Conservation (phyloP, 2,888 invertebrate species). For the Parnassius apollo region DNA sequence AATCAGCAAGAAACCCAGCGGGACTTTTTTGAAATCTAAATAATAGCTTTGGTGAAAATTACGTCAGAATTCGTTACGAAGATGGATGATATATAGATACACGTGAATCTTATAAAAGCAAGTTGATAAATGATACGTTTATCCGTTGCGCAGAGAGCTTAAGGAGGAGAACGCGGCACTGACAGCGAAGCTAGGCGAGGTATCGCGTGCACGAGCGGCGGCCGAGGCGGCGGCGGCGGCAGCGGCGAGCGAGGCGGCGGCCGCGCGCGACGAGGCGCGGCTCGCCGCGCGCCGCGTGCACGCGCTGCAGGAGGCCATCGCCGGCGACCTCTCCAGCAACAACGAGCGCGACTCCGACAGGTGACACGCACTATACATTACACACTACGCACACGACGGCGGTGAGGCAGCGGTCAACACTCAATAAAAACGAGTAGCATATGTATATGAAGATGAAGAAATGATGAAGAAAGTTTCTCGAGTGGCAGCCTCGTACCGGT, state of each 20-base stretch:
- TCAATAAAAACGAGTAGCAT: too few relatives aligned
- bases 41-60: too few relatives aligned
- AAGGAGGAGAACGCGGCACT: constrained; percentile 89
- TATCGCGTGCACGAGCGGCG: constrained; percentile 86
- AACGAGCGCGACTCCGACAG: constrained; percentile 82
- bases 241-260: constrained; percentile 85
- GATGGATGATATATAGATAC: neutral
- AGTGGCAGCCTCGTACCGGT: too few relatives aligned
- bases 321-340: constrained; percentile 89
- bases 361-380: constrained; percentile 44
- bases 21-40: too few relatives aligned
- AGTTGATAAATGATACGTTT: neutral
- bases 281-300: constrained; percentile 94
- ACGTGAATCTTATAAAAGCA: neutral
- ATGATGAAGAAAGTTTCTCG: too few relatives aligned
- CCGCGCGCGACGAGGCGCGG: constrained; percentile 90
- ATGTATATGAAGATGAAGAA: too few relatives aligned
- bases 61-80: too few relatives aligned
- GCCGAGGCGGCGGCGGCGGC: constrained; percentile 87
- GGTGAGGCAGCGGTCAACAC: constrained; percentile 82
- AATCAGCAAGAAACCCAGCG: too few relatives aligned
- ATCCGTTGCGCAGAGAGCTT: constrained; percentile 78
- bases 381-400: constrained; percentile 69
- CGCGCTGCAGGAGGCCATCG: constrained; percentile 95
- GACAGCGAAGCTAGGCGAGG: constrained; percentile 88